Evolutionary conservation across 2,888 invertebrate species (phyloP), one percentile per base, ranked within the genome.

Genomic region (Calameuta filiformis): DNA sequence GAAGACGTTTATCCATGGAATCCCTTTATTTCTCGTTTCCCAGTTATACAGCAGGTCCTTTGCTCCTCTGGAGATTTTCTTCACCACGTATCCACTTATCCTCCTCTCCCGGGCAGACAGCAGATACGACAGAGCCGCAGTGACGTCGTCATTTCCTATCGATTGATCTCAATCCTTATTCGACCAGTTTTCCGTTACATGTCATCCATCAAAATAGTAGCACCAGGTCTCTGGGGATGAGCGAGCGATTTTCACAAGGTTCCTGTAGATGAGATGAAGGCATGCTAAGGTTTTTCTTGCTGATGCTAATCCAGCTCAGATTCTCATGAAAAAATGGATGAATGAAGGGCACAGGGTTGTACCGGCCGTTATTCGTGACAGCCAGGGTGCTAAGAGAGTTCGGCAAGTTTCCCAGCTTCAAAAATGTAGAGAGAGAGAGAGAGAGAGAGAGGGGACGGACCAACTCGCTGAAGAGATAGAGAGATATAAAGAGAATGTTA

Each of bases 401-500:
- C 56, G 23, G 56, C 56, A 56, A 9, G 56, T 56, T 23, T 56
- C 23, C 56, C 56, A 56, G 56, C 23, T 23, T 23, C 56, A 15
- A n/a, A 76, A 73, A 68, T 40, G 34, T 37, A 76, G 23, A 33
- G 12, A 35, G 71, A 71, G 34, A 34, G 12, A 76, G 23, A 33
- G 12, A 35, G 71, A 71, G 34, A 34, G 12, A 35, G 35, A 35
- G 12, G 37, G 34, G 33, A 35, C 30, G 33, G 35, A 76, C 69
- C 30, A 31, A 69, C 56, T 71, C 35, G n/a, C 15, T 23, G 34
- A 56, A n/a, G 74, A 35, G 76, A 34, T 30, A 15, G 35, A 68
- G 68, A 23, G 37, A 75, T 34, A 31, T 23, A 75, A 76, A 74
- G 69, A 35, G 68, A 73, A 33, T 68, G 69, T 69, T 56, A 33